Evolutionary conservation across 2,888 invertebrate species (phyloP).

Genomic region (Melieria crassipennis): DNA sequence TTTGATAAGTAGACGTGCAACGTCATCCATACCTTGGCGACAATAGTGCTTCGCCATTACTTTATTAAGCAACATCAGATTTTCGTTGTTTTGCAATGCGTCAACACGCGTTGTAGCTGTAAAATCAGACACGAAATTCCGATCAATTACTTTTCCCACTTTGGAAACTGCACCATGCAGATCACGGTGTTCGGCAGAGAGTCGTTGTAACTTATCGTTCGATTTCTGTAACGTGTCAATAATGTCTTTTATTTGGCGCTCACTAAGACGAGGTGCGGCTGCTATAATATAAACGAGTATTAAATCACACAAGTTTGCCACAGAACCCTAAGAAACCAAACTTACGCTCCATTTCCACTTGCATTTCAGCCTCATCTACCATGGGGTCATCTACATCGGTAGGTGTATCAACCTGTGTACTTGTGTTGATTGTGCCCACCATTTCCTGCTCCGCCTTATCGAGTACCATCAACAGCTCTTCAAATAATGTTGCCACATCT

Average conservation of each 20-base stretch:
- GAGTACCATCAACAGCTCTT: constrained; percentile 57
- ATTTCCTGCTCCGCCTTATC: constrained; percentile 56
- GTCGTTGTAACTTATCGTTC: constrained; percentile 82
- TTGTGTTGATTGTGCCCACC: constrained; percentile 54
- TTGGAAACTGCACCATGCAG: constrained; percentile 83
- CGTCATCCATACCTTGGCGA: constrained; percentile 92
- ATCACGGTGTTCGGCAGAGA: constrained; percentile 86
- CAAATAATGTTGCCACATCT: constrained; percentile 59
- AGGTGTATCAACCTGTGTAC: constrained; percentile 56
- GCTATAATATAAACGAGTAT: constrained; percentile 58
- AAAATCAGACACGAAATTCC: constrained; percentile 93
- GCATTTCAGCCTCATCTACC: constrained; percentile 56
- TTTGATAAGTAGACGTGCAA: constrained; percentile 80
- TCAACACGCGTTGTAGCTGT: constrained; percentile 85
- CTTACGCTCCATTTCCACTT: constrained; percentile 57
- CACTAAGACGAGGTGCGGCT: constrained; percentile 74
- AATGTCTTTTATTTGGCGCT: constrained; percentile 77
- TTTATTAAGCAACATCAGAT: constrained; percentile 79
- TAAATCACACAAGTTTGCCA: constrained; percentile 25
- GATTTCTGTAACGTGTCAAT: constrained; percentile 80
- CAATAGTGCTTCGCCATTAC: constrained; percentile 96
- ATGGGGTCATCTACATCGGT: constrained; percentile 51
- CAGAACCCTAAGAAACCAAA: neutral
- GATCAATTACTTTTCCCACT: constrained; percentile 96
- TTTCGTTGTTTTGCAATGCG: constrained; percentile 73